Evolutionary conservation across 2,888 invertebrate species (phyloP).

Genomic region (Ornithoptera priamus): DNA sequence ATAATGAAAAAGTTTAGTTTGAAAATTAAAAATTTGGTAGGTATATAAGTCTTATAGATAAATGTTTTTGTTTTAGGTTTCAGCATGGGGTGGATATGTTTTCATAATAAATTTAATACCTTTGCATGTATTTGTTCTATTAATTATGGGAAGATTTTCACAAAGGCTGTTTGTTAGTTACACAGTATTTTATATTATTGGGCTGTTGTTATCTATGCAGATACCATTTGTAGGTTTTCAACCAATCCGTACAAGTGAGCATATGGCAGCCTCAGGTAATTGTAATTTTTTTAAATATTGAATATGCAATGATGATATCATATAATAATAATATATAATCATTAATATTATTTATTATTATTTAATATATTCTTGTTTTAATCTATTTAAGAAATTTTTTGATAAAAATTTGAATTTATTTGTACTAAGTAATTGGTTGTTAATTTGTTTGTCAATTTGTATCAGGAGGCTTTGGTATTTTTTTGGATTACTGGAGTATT

Average conservation of each 20-base stretch:
- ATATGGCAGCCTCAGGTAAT: slow-evolving; percentile 97
- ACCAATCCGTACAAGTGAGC: slow-evolving; percentile 98
- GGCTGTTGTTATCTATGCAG: slow-evolving; percentile 98
- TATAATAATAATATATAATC: not conserved
- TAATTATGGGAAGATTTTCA: slow-evolving; percentile 97
- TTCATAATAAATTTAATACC: slow-evolving; percentile 99
- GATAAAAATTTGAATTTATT: too few relatives aligned
- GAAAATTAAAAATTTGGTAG: too few relatives aligned
- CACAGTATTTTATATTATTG: slow-evolving; percentile 97
- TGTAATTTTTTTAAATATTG: not conserved
- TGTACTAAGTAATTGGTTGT: too few relatives aligned
- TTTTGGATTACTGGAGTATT: too few relatives aligned
- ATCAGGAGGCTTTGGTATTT: too few relatives aligned
- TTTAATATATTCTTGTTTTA: too few relatives aligned
- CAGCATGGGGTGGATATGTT: slow-evolving; percentile 99
- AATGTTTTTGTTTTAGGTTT: slow-evolving; percentile 82
- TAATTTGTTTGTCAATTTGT: too few relatives aligned
- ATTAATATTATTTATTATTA: too few relatives aligned
- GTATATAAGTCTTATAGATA: not conserved
- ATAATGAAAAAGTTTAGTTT: too few relatives aligned
- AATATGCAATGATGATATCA: not conserved
- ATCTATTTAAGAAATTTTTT: too few relatives aligned
- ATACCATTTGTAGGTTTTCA: slow-evolving; percentile 98
- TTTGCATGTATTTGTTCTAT: slow-evolving; percentile 95
- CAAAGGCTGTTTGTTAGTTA: slow-evolving; percentile 96